These are phyloP conservation scores for Lithophane ornitopus DNA, from an alignment of 2,888 invertebrate species.

Conservation along the genomic window DNA sequence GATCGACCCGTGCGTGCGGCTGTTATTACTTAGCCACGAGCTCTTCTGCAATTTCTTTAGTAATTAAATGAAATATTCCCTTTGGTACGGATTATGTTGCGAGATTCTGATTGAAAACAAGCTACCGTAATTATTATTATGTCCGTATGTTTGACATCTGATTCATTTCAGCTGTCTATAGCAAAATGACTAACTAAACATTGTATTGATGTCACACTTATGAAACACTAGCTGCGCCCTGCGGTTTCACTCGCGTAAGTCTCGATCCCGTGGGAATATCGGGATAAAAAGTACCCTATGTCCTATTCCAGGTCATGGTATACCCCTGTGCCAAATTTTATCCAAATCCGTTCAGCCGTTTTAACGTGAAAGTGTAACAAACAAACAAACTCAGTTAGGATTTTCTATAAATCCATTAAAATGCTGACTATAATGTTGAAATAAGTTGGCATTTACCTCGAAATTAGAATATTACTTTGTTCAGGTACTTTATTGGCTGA, in stretches of 20 bases:
- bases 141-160: not conserved
- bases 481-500: not conserved
- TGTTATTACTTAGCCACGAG: too few species aligned
- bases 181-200: not conserved
- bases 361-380: too few species aligned
- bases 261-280: too few species aligned
- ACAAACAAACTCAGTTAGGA: too few species aligned
- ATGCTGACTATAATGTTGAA: not conserved
- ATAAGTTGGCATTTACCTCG: conserved; percentile 1
- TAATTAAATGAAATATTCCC: not conserved
- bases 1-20: too few species aligned
- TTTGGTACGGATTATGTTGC: not conserved
- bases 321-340: too few species aligned
- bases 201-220: not conserved
- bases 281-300: too few species aligned
- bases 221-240: too few species aligned
- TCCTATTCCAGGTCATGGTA: too few species aligned
- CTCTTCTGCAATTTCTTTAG: not conserved
- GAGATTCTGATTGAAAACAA: not conserved
- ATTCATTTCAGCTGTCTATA: not conserved
- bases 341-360: too few species aligned
- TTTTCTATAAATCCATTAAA: conserved; percentile 2
- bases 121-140: not conserved
- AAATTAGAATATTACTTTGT: not conserved
- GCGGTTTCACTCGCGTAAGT: too few species aligned